These are phyloP conservation scores for Toxonevra muliebris DNA, from an alignment of 2,888 invertebrate species.

Conservation along the genomic window DNA sequence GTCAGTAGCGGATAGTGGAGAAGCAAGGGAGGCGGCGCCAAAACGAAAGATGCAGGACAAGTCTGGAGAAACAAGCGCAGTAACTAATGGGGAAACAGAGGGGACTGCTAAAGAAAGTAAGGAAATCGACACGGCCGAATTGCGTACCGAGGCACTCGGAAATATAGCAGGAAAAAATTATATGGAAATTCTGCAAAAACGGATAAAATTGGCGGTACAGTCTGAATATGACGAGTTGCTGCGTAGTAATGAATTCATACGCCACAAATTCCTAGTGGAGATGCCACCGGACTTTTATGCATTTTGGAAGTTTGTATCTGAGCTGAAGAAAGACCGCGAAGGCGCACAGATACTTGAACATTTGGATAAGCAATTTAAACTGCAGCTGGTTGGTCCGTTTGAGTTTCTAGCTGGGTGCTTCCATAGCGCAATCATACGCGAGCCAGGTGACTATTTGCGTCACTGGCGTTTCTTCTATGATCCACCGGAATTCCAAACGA, in stretches of 20 bases:
- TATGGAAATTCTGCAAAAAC: conserved; percentile 54
- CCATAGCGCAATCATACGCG: conserved; percentile 65
- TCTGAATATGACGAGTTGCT: conserved; percentile 65
- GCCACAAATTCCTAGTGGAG: conserved; percentile 79
- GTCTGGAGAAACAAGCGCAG: too few species aligned
- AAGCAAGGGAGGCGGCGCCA: conserved; percentile 44
- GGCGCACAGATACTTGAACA: conserved; percentile 68
- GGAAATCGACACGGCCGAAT: conserved; percentile 45
- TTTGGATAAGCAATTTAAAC: conserved; percentile 71
- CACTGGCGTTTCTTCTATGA: conserved; percentile 95
- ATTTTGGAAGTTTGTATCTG: conserved; percentile 81
- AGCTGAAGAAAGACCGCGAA: conserved; percentile 66
- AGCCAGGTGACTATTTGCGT: conserved; percentile 73
- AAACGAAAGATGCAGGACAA: conserved; percentile 42
- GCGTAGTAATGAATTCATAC: conserved; percentile 69
- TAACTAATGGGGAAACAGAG: neutral
- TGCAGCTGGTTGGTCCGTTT: conserved; percentile 86
- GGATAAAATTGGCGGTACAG: conserved; percentile 56
- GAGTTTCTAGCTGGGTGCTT: conserved; percentile 79
- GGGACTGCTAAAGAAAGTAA: conserved; percentile 33
- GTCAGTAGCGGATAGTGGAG: too few species aligned
- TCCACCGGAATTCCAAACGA: conserved; percentile 92
- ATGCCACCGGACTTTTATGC: conserved; percentile 92
- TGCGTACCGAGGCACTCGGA: conserved; percentile 48
- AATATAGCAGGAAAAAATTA: conserved; percentile 57